A percentile compares a stretch with the other conserved stretches of the same genome.
Evolutionary conservation across 2,797 vertebrate genomes (phyloP).

Genomic region (Labroides dimidiatus): DNA sequence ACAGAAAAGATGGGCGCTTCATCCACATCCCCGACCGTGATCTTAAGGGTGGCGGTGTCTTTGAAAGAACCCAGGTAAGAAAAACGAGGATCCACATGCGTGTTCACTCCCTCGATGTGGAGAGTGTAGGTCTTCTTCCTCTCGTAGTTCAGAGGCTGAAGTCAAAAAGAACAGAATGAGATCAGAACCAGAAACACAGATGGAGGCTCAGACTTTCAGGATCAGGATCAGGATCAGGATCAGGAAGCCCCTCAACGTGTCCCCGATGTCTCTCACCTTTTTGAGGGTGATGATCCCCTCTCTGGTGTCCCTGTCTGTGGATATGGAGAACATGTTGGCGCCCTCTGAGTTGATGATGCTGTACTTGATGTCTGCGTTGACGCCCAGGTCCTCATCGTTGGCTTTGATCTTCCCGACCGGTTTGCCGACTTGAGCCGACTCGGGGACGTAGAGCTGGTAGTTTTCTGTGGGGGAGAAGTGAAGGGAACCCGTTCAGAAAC

Average conservation of each 20-base stretch:
- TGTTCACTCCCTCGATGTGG: constrained; percentile 94
- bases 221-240: background rate
- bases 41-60: constrained; percentile 92
- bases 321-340: constrained; percentile 90
- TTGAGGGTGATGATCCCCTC: constrained; percentile 95
- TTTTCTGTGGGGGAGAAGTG: constrained; percentile 86
- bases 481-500: constrained; percentile 14
- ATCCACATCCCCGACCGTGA: constrained; percentile 95
- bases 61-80: constrained; percentile 95
- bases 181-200: constrained; percentile 7
- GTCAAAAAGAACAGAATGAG: background rate
- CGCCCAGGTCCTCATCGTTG: constrained; percentile 93
- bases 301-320: constrained; percentile 93
- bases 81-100: constrained; percentile 93
- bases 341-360: constrained; percentile 95
- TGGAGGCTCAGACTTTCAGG: background rate
- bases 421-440: constrained; percentile 95
- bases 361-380: constrained; percentile 97
- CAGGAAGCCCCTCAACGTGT: too few species aligned
- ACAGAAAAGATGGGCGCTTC: constrained; percentile 94
- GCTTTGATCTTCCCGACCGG: constrained; percentile 98
- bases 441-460: constrained; percentile 96
- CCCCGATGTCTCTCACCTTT: constrained; percentile 86
- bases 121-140: constrained; percentile 96
- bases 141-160: constrained; percentile 95